Evolutionary conservation across 2,888 invertebrate species (phyloP), one percentile per base, ranked within the genome.

Genomic region (Sminthurides aquaticus): DNA sequence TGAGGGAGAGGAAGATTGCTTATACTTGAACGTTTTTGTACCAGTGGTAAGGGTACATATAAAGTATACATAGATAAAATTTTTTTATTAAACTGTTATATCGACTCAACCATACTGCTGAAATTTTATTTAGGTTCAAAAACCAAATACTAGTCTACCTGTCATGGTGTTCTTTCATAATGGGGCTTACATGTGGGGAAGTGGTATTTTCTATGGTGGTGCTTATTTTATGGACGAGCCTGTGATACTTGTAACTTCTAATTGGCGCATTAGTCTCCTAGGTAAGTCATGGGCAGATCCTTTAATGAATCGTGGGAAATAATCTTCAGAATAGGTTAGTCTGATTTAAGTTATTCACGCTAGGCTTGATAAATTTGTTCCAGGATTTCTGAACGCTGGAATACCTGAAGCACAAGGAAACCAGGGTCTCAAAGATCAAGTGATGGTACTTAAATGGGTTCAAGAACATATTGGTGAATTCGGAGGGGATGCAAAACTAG

Each of bases 351-450:
- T n/a, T n/a, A n/a, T n/a, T n/a, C n/a, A n/a, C n/a, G n/a, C n/a
- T n/a, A n/a, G n/a, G n/a, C n/a, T n/a, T n/a, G n/a, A n/a, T n/a
- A n/a, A n/a, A n/a, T n/a, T n/a, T n/a, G n/a, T 49, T 57, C 22
- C 25, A 63, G 63, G 92, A 54, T 94, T 93, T 78, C 81, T 94
- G 1, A 91, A 91, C 57, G 93, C 93, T 0, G 91, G 85, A 0
- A 93, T 94, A 78, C 87, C 90, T 75, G 90, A 92, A 78, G 91
- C 91, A 0, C 91, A 93, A 0, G 94, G 94, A 2, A 95, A 95
- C 80, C 94, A 93, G 79, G 94, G 94, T n/a, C 85, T 94, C 70
- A 81, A 93, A 57, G 95, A 95, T 81, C 92, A 93, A 79, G 86
- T 87, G 0, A 86, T 91, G 87, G 94, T 94, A 0, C 80, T 95